Conservation (phyloP, 1,140 invertebrate species). For the Rhyacophila brunnea region DNA sequence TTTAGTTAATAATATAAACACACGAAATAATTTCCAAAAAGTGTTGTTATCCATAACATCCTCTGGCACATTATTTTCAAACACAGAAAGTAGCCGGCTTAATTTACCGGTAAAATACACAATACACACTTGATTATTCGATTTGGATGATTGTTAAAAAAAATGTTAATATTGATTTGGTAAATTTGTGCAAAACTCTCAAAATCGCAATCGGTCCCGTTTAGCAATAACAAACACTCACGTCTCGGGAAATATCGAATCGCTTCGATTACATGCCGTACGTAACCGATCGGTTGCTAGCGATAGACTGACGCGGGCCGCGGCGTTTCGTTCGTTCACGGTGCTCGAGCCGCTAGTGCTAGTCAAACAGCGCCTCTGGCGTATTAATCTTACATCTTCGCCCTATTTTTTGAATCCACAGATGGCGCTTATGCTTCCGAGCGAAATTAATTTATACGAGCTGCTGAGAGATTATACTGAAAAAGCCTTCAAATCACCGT, state of each 20-base stretch:
- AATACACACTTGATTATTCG: slow-evolving; percentile 19
- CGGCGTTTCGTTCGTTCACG: slow-evolving; percentile 9
- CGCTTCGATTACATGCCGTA: slow-evolving; percentile 12
- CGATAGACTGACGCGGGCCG: slow-evolving; percentile 22
- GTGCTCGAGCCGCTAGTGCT: slow-evolving; percentile 9
- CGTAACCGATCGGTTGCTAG: slow-evolving; percentile 9
- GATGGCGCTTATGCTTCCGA: slow-evolving; percentile 10
- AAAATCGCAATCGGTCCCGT: slow-evolving; percentile 20
- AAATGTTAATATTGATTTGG: slow-evolving; percentile 20
- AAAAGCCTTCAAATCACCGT: neutral
- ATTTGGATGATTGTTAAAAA: slow-evolving; percentile 13
- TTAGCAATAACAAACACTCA: slow-evolving; percentile 25
- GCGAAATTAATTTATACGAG: neutral
- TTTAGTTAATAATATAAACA: slow-evolving; percentile 16
- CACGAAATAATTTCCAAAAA: slow-evolving; percentile 20
- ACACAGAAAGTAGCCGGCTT: slow-evolving; percentile 12
- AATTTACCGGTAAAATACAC: slow-evolving; percentile 16
- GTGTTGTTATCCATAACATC: slow-evolving; percentile 23
- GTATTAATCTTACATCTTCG: neutral
- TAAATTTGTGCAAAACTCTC: slow-evolving; percentile 13
- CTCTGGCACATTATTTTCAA: slow-evolving; percentile 14
- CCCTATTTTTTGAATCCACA: slow-evolving; percentile 16
- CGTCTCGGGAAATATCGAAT: slow-evolving; percentile 17
- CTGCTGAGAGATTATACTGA: neutral
- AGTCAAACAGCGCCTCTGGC: slow-evolving; percentile 12